Conservation (phyloP, 2,797 vertebrate species). For the Prionace glauca region DNA sequence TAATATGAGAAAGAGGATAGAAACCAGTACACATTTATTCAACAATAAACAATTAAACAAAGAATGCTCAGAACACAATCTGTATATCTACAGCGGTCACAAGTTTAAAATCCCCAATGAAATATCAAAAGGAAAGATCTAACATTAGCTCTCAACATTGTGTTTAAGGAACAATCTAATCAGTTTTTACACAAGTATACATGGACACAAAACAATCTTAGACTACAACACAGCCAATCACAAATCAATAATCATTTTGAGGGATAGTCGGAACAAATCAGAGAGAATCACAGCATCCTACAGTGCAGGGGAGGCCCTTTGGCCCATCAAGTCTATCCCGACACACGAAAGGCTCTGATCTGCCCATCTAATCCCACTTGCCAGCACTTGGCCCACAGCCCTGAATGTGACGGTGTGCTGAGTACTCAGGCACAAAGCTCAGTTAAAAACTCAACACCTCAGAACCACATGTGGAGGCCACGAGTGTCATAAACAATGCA, state of each 20-base stretch:
- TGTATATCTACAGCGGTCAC: background rate
- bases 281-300: too few species aligned
- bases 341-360: too few species aligned
- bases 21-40: background rate
- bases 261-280: background rate
- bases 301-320: too few species aligned
- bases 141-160: background rate
- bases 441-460: too few species aligned
- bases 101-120: background rate
- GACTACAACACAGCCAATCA: background rate
- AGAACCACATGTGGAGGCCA: too few species aligned
- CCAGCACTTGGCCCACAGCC: too few species aligned
- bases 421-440: too few species aligned
- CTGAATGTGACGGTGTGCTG: too few species aligned
- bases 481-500: too few species aligned
- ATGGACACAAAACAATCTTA: background rate
- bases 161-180: too few species aligned
- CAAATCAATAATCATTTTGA: background rate
- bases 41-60: background rate
- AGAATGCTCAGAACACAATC: background rate
- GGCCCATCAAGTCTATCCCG: too few species aligned
- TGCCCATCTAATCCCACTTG: too few species aligned
- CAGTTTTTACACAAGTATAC: background rate
- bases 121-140: background rate
- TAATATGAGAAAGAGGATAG: background rate